Conservation (phyloP, 2,113 vertebrate genomes). For the Puntigrus tetrazona region DNA sequence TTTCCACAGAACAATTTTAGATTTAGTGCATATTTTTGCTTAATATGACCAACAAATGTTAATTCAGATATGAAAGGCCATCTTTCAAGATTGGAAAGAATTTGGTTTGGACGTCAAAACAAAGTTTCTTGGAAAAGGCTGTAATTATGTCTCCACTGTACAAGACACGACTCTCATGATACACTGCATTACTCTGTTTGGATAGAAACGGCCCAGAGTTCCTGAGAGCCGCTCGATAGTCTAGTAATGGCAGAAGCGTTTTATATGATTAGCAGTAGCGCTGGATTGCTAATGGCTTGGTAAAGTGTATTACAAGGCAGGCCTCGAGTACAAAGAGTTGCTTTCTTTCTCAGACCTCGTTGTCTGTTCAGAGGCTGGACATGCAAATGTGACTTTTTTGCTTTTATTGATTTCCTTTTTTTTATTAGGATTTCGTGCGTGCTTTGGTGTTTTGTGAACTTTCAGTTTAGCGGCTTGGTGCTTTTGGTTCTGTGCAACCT, state of each 20-base stretch:
- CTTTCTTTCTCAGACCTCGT: not conserved
- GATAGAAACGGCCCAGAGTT: not conserved
- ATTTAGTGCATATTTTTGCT: not conserved
- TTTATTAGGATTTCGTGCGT: not conserved
- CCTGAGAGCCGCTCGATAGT: not conserved
- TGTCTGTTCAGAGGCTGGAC: not conserved
- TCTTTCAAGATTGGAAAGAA: conserved; percentile 1
- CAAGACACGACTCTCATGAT: not conserved
- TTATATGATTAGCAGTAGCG: conserved; percentile 8
- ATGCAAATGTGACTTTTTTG: not conserved
- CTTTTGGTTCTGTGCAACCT: not conserved
- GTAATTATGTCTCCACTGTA: not conserved
- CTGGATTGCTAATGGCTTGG: not conserved
- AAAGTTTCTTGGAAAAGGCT: not conserved
- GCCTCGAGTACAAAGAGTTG: not conserved
- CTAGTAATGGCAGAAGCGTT: conserved; percentile 17
- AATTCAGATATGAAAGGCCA: not conserved
- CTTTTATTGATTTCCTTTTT: not conserved
- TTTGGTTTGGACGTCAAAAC: not conserved
- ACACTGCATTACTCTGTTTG: not conserved
- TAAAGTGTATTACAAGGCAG: not conserved
- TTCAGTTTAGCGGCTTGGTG: not conserved
- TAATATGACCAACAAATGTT: not conserved
- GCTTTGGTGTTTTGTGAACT: not conserved
- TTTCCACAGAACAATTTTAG: not conserved